Percentiles rank a stretch among this genome's conserved stretches.
phyloP scores from a whole-genome alignment of 2,113 vertebrate genomes.

The Edolisoma coerulescens region DNA sequence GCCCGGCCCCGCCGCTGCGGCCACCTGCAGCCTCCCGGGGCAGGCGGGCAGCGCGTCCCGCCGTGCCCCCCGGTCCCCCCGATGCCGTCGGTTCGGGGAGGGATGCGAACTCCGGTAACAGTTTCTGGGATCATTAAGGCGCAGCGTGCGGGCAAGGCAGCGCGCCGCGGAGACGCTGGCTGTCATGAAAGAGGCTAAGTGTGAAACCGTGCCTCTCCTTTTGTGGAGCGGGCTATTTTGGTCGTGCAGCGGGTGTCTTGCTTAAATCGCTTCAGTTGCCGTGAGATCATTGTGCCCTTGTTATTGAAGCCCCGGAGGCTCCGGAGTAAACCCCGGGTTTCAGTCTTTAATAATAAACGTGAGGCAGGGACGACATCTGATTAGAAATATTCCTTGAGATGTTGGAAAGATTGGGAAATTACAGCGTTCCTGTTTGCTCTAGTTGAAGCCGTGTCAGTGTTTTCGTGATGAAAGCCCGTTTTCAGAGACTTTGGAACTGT shows the following conservation, averaged over 20 bases:
- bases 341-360: constrained; percentile 11
- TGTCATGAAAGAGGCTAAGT: constrained; percentile 58
- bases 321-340: neutral
- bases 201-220: constrained; percentile 64
- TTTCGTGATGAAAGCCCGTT: constrained; percentile 13
- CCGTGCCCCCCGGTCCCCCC: neutral
- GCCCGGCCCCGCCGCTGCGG: neutral
- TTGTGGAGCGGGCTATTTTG: constrained; percentile 69
- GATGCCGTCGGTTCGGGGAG: neutral
- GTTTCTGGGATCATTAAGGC: constrained; percentile 55
- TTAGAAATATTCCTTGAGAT: constrained; percentile 17
- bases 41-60: neutral
- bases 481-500: neutral
- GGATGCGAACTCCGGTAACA: constrained; percentile 56
- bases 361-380: constrained; percentile 1
- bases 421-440: neutral
- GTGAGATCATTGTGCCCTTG: constrained; percentile 42
- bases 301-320: neutral
- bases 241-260: constrained; percentile 40
- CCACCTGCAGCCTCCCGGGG: constrained; percentile 3
- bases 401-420: constrained; percentile 28
- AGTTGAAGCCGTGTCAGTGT: constrained; percentile 27
- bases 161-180: constrained; percentile 44
- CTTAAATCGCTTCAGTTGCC: constrained; percentile 20
- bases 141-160: constrained; percentile 51